These are phyloP conservation scores for Periophthalmus magnuspinnatus DNA, from an alignment of 2,797 vertebrate species.

Conservation along the genomic window DNA sequence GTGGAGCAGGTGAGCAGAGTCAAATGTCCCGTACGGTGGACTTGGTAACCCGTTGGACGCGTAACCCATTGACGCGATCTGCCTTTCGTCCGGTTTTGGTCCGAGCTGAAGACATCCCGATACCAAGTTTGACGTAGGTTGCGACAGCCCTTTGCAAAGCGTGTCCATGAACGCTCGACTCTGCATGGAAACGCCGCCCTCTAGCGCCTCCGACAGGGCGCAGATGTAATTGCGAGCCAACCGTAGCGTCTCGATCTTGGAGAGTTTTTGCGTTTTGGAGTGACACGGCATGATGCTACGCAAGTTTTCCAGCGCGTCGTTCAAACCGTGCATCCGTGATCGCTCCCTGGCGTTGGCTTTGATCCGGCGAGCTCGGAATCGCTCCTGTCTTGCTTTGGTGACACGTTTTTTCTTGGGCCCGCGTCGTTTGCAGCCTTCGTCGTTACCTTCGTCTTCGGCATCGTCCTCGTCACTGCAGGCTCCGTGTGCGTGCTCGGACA, in stretches of 20 bases:
- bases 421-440: slow-evolving; percentile 87
- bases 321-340: slow-evolving; percentile 93
- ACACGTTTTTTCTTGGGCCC: slow-evolving; percentile 99
- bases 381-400: slow-evolving; percentile 92
- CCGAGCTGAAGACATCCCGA: slow-evolving; percentile 93
- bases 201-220: slow-evolving; percentile 95
- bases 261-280: slow-evolving; percentile 96
- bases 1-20: slow-evolving; percentile 87
- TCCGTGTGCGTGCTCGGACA: slow-evolving; percentile 53
- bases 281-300: slow-evolving; percentile 95
- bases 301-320: slow-evolving; percentile 92
- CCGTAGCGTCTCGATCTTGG: slow-evolving; percentile 95
- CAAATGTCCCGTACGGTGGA: slow-evolving; percentile 92
- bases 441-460: slow-evolving; percentile 77
- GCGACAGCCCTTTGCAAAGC: slow-evolving; percentile 96
- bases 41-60: slow-evolving; percentile 93
- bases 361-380: slow-evolving; percentile 86
- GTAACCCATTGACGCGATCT: slow-evolving; percentile 71
- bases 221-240: slow-evolving; percentile 97
- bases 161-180: slow-evolving; percentile 91
- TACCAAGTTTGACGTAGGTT: slow-evolving; percentile 96
- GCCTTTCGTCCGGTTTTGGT: slow-evolving; percentile 86
- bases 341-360: slow-evolving; percentile 96
- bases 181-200: slow-evolving; percentile 87
- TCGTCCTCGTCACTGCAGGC: slow-evolving; percentile 80